Base-by-base conservation (phyloP, 1,140 invertebrate genomes). In the Helicoverpa zea region DNA sequence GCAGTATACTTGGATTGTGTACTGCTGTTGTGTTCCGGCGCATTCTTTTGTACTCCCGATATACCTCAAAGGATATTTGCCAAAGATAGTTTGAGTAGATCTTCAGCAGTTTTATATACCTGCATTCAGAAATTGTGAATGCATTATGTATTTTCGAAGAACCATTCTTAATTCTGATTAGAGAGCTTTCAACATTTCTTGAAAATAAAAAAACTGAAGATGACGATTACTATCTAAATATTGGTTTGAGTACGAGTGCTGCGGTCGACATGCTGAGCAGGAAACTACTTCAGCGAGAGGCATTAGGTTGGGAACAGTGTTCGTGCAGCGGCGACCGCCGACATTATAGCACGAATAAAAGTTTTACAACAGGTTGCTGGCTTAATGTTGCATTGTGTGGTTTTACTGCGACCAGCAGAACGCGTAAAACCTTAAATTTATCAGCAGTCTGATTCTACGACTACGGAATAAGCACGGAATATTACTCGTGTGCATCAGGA, bases 321-420 rank as follows among this genome's bases (percentile, higher is more conserved):
- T 79, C 52, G 63, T 29, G 47, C 7, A 14, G 23, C 23, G 11
- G 73, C 63, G 80, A 59, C 51, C 74, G 18, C 52, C 49, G 14
- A 61, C 75, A 72, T 64, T 81, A 87, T 74, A 82, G 82, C 79
- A 64, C 52, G 68, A 82, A 86, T 89, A 88, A 87, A 88, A 89
- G 81, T 87, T 88, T 89, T 87, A 86, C 84, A 88, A 72, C 84
- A 83, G 81, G 76, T 82, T 85, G 82, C 81, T 81, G 81, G 80
- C 85, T 85, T 88, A 87, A 87, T 81, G 86, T 59, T 79, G 81
- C 81, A 87, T 84, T 85, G 81, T 86, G 72, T 76, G 82, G 30
- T 77, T 76, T 77, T 30, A 77, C 75, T 76, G 47, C 23, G 18
- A 49, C 47, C 35, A 76, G 16, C 81, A 73, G 75, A 77, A 81